Conservation (phyloP, 2,888 invertebrate genomes). For the Sicus ferrugineus region DNA sequence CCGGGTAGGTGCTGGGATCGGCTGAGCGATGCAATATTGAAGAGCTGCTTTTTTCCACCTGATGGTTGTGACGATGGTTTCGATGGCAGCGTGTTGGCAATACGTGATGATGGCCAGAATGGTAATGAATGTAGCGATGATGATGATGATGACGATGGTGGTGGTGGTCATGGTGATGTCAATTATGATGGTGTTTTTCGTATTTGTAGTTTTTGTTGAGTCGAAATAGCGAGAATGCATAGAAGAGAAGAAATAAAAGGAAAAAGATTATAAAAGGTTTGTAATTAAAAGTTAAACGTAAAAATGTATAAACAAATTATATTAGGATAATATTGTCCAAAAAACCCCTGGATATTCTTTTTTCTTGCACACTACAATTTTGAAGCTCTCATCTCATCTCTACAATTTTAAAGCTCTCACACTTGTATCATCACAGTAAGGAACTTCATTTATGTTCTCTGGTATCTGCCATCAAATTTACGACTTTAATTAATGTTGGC, state of each 20-base stretch:
- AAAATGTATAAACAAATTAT: no score
- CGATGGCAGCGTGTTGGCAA: constrained; percentile 50
- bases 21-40: constrained; percentile 75
- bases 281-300: no score
- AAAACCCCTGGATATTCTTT: no score
- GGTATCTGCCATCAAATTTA: background rate
- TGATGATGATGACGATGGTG: constrained; percentile 13
- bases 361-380: no score
- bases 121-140: constrained; percentile 5
- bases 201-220: background rate
- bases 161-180: background rate
- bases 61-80: constrained; percentile 18
- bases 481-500: background rate
- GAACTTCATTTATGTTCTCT: no score
- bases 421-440: no score
- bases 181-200: background rate
- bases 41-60: constrained; percentile 64
- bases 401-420: no score
- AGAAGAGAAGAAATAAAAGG: background rate
- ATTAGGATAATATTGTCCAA: no score
- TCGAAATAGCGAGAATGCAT: no score
- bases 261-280: background rate
- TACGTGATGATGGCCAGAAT: constrained; percentile 51
- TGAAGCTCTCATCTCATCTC: no score
- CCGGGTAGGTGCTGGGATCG: constrained; percentile 75